Conservation (phyloP, 2,888 invertebrate species). For the Chloroclystis v-ata region DNA sequence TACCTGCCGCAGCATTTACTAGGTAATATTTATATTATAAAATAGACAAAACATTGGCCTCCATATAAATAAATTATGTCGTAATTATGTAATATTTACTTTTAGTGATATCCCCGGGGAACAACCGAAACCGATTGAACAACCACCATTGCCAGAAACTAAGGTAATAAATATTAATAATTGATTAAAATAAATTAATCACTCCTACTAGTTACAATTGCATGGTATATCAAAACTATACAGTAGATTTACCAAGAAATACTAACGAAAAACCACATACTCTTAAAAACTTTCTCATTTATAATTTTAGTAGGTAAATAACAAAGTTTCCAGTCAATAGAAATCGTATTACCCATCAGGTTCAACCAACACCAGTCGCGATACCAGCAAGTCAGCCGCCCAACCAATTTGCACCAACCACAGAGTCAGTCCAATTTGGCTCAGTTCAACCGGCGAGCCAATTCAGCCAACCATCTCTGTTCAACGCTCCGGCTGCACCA, state of each 20-base stretch:
- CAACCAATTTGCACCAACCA: constrained; percentile 5
- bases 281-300: no score
- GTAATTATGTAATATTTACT: no score
- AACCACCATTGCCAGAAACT: constrained; percentile 1
- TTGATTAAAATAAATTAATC: no score
- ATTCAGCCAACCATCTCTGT: constrained; percentile 5
- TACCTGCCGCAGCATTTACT: constrained; percentile 49
- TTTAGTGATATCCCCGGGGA: constrained; percentile 51
- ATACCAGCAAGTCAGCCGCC: constrained; percentile 14
- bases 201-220: no score
- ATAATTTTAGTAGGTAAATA: no score
- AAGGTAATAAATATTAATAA: constrained; percentile 1
- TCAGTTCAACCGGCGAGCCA: not conserved
- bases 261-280: no score
- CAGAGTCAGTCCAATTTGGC: constrained; percentile 13
- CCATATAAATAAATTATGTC: no score
- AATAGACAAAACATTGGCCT: no score
- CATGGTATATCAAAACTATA: no score
- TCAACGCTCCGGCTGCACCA: constrained; percentile 6
- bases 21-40: no score
- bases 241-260: not conserved
- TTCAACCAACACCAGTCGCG: not conserved
- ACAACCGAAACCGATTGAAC: constrained; percentile 25
- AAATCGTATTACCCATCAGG: not conserved
- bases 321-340: no score